Base-by-base conservation (phyloP, 2,113 vertebrate species). In the Heterochromis multidens region DNA sequence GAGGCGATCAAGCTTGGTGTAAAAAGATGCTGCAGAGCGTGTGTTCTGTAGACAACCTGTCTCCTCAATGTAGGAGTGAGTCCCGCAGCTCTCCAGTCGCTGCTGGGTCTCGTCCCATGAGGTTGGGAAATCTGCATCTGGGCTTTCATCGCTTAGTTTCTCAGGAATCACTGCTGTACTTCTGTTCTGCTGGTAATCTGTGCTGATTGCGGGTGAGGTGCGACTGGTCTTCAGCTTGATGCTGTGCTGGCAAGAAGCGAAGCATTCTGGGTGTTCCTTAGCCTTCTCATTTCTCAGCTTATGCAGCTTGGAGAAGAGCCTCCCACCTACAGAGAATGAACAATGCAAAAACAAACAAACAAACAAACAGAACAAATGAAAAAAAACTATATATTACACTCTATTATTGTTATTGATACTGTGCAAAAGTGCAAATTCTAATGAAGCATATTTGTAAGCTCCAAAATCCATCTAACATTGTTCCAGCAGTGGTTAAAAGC, bases 301-400 rank as follows among this genome's bases (percentile, higher is more conserved):
- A 84, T 94, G 94, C 81, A 99, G 95, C 89, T 97, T 97, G 77
- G 97, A 97, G 95, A 99, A 99, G 65, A 99, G 96, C 3, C 92
- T 97, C 67, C 97, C 97, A 91, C 98, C 98, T 99, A n/a, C 27
- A 33, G 70, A 74, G 27, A 74, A 74, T 11, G 5, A 62, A 59
- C 31, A 4, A 79, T 1, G 63, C 17, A 29, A 27, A 40, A 27
- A 33, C 17, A 17, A 16, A 16, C 13, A n/a, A n/a, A n/a, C n/a
- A 70, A 12, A 21, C 17, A 61, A 61, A 61, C 8, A 1, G 31
- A 62, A 1, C 0, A 60, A 29, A 25, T 29, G 7, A 29, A 59
- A 59, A 23, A 3, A 0, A 0, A 0, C 19, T 29, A 13, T 31
- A 67, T 25, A 65, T 37, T 31, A 21, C 16, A 23, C 59, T 79